A percentile compares a stretch with the other conserved stretches of the same genome.
Evolutionary conservation across 2,113 vertebrate genomes (phyloP).

Genomic region (Mesocricetus auratus): DNA sequence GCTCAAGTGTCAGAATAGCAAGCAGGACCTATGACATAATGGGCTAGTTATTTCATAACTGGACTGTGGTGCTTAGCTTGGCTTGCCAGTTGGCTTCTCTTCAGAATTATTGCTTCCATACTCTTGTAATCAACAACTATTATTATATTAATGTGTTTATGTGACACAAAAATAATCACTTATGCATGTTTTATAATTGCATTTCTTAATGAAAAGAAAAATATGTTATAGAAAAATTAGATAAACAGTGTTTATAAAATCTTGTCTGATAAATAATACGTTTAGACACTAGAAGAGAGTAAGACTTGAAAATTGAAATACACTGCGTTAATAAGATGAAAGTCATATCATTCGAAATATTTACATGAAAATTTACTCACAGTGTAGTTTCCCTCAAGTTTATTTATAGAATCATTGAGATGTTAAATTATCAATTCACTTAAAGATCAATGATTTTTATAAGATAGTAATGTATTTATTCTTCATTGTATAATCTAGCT

Average conservation of each 20-base stretch:
- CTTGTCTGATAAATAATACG: neutral
- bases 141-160: neutral
- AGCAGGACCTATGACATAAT: conserved; percentile 78
- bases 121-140: neutral
- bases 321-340: neutral
- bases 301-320: conserved; percentile 33
- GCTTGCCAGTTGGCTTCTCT: conserved; percentile 78
- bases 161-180: neutral
- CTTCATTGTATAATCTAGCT: neutral
- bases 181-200: neutral
- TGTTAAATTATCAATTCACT: neutral
- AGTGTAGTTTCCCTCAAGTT: neutral
- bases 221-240: neutral
- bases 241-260: neutral
- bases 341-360: neutral
- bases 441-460: neutral
- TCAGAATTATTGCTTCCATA: conserved; percentile 32
- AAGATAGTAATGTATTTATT: neutral
- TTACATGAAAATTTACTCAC: neutral
- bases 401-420: neutral
- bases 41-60: conserved; percentile 83
- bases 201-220: neutral
- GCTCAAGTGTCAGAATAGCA: conserved; percentile 81
- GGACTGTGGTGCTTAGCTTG: conserved; percentile 75
- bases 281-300: neutral